phyloP scores from a whole-genome alignment of 2,113 vertebrate species.

The Pluvialis apricaria region DNA sequence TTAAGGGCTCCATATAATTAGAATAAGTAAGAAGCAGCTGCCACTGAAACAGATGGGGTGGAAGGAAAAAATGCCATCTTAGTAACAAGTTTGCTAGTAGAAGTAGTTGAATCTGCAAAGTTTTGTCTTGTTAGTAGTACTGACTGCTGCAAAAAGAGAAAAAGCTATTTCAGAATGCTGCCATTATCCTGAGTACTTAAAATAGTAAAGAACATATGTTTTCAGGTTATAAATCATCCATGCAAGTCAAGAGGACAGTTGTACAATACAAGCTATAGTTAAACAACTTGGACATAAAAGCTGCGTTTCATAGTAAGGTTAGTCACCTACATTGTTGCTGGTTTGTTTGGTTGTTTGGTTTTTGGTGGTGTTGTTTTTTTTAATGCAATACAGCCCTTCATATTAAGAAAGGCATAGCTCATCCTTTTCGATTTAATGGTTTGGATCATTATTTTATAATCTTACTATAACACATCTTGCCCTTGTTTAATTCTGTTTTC shows the following conservation, averaged over 20 bases:
- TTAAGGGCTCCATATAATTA: background rate
- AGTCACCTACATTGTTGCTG: background rate
- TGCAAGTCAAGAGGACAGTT: background rate
- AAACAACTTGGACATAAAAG: background rate
- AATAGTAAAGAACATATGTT: background rate
- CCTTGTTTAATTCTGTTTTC: background rate
- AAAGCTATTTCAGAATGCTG: background rate
- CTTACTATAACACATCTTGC: background rate
- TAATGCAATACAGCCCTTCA: background rate
- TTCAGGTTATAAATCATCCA: background rate
- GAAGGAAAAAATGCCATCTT: background rate
- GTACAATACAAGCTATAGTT: background rate
- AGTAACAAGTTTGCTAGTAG: background rate
- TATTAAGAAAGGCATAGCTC: background rate
- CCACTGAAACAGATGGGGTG: background rate
- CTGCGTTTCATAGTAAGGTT: background rate
- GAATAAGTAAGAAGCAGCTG: background rate
- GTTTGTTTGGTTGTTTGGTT: background rate
- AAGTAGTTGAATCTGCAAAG: background rate
- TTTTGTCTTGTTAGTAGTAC: background rate
- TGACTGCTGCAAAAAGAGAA: background rate
- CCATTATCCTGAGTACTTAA: background rate
- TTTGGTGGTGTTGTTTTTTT: background rate
- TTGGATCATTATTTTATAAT: background rate
- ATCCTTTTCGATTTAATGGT: background rate